A percentile compares a stretch with the other conserved stretches of the same genome.
phyloP scores from a whole-genome alignment of 2,797 vertebrate species.

The Catostomus latipinnis region DNA sequence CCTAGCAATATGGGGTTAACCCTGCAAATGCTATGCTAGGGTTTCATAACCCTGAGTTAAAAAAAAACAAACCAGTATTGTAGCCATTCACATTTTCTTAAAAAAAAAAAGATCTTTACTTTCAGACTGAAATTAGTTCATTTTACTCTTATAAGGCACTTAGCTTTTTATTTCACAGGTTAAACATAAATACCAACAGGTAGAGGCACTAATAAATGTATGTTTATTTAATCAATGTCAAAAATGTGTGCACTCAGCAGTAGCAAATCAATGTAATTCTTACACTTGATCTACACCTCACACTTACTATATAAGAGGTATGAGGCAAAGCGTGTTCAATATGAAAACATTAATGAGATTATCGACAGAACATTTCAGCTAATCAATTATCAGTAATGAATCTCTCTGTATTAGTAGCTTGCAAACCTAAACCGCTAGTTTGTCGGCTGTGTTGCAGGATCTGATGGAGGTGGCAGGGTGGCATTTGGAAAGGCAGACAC shows the following conservation, averaged over 20 bases:
- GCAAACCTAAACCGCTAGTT: constrained; percentile 60
- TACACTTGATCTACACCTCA: not conserved
- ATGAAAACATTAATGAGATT: constrained; percentile 52
- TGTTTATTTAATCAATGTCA: too few relatives aligned
- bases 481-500: constrained; percentile 78
- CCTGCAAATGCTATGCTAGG: too few relatives aligned
- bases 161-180: not conserved
- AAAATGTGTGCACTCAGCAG: not conserved
- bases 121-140: too few relatives aligned
- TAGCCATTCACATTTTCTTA: too few relatives aligned
- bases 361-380: constrained; percentile 53
- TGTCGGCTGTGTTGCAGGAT: constrained; percentile 64
- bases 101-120: too few relatives aligned
- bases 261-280: not conserved
- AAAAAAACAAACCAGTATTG: too few relatives aligned
- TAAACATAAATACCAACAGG: not conserved
- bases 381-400: constrained; percentile 50
- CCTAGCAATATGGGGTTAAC: too few relatives aligned
- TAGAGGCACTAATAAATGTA: not conserved
- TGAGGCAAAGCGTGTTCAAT: constrained; percentile 2
- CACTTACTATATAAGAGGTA: not conserved
- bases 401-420: constrained; percentile 55
- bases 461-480: constrained; percentile 72
- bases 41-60: too few relatives aligned
- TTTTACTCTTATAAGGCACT: too few relatives aligned